These are phyloP conservation scores for Clepsis dumicolana DNA, from an alignment of 2,888 invertebrate genomes.

Conservation along the genomic window DNA sequence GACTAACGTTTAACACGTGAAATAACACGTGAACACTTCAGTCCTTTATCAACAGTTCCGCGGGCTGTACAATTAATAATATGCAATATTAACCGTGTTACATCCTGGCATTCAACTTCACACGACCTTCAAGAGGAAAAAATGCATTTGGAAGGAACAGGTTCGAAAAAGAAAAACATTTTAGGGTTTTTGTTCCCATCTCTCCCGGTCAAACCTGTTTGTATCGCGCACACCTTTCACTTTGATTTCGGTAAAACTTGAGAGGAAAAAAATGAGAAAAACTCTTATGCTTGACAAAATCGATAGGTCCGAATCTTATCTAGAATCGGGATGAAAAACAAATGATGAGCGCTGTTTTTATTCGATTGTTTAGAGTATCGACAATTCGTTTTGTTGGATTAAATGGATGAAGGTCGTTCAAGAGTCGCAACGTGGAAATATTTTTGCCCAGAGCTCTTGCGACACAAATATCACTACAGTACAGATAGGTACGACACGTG, in stretches of 20 bases:
- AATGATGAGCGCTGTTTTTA: conserved; percentile 1
- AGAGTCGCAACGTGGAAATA: conserved; percentile 44
- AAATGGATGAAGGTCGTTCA: conserved; percentile 46
- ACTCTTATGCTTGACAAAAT: background rate
- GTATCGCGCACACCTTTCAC: conserved; percentile 64
- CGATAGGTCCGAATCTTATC: conserved; percentile 10
- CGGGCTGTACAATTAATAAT: conserved; percentile 14
- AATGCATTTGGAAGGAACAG: background rate
- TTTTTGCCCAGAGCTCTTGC: conserved; percentile 54
- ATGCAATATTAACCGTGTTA: conserved; percentile 34
- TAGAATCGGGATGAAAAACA: conserved; percentile 1
- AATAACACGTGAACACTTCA: conserved; percentile 33
- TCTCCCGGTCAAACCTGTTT: conserved; percentile 70
- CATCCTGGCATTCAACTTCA: conserved; percentile 9
- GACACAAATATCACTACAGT: conserved; percentile 45
- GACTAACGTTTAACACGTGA: conserved; percentile 37
- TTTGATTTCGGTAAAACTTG: conserved; percentile 53
- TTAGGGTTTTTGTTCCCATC: conserved; percentile 65
- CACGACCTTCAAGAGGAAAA: conserved; percentile 24
- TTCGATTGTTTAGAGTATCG: conserved; percentile 22
- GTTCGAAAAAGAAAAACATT: conserved; percentile 18
- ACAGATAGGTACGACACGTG: conserved; percentile 34
- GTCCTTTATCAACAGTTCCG: conserved; percentile 37
- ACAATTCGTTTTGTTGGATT: conserved; percentile 46
- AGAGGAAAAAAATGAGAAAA: conserved; percentile 55